Percentiles rank a stretch among this genome's conserved stretches.
Evolutionary conservation across 2,113 vertebrate genomes (phyloP).

Genomic region (Microcebus lehilahytsara): DNA sequence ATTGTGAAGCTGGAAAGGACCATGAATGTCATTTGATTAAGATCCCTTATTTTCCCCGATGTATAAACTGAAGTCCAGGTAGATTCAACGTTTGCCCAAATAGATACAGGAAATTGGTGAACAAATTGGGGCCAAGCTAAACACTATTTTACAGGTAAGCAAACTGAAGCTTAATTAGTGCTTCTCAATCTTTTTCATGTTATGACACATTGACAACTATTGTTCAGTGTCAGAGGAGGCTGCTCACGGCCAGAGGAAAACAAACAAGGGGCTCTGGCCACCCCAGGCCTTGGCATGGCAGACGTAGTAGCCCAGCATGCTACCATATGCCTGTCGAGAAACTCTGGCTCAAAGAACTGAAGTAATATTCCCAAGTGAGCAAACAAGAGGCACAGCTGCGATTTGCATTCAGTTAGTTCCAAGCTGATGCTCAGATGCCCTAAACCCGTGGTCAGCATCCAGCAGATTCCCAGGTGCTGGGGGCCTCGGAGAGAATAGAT

Average conservation of each 20-base stretch:
- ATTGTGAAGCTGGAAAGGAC: not conserved
- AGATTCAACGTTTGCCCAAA: not conserved
- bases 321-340: accelerated
- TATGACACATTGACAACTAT: not conserved
- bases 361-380: not conserved
- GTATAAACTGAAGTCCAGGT: not conserved
- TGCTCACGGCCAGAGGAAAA: not conserved
- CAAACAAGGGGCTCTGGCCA: not conserved
- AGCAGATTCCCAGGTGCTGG: not conserved
- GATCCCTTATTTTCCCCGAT: not conserved
- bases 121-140: not conserved
- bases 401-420: not conserved
- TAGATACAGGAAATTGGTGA: not conserved
- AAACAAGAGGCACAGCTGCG: not conserved
- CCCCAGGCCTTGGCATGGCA: not conserved
- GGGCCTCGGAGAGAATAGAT: not conserved
- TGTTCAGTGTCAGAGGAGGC: too few species aligned
- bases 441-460: not conserved
- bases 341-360: not conserved
- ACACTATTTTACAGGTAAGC: not conserved
- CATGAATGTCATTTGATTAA: not conserved
- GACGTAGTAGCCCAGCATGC: not conserved
- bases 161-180: not conserved
- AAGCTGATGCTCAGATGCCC: not conserved
- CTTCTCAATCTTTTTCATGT: not conserved